A percentile compares a stretch with the other conserved stretches of the same genome.
phyloP scores from a whole-genome alignment of 2,888 invertebrate species.

The Hololepta plana region DNA sequence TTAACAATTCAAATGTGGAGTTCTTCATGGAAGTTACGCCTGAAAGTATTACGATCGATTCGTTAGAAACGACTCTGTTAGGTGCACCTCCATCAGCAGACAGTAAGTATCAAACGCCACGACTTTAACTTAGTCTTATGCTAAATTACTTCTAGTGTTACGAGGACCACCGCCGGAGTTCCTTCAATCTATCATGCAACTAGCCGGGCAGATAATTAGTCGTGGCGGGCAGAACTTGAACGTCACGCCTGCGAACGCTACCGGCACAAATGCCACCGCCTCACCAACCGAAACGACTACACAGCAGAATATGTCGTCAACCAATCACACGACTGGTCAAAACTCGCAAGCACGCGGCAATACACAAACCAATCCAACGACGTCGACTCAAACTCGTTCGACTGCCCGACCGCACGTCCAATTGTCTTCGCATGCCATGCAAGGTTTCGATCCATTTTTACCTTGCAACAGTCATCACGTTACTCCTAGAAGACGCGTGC shows the following conservation, averaged over 20 bases:
- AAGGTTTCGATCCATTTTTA: constrained; percentile 45
- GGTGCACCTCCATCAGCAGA: constrained; percentile 19
- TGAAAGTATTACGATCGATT: constrained; percentile 26
- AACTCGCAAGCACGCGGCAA: constrained; percentile 37
- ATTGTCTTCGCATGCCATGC: constrained; percentile 34
- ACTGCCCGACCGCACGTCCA: constrained; percentile 49
- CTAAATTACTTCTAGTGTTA: constrained; percentile 19
- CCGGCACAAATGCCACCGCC: constrained; percentile 12
- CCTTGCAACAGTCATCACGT: constrained; percentile 57
- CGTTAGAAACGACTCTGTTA: constrained; percentile 20
- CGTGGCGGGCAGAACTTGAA: constrained; percentile 13
- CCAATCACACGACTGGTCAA: constrained; percentile 18
- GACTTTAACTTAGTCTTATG: constrained; percentile 5
- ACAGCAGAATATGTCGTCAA: constrained; percentile 7
- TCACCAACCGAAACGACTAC: constrained; percentile 10
- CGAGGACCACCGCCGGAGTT: constrained; percentile 32
- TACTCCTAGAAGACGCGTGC: constrained; percentile 16
- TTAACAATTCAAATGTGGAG: constrained; percentile 30
- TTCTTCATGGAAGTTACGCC: constrained; percentile 41
- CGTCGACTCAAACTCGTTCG: constrained; percentile 49
- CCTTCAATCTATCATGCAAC: constrained; percentile 35
- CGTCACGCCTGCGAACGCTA: constrained; percentile 9
- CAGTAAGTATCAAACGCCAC: constrained; percentile 16
- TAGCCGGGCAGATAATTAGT: constrained; percentile 29
- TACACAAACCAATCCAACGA: constrained; percentile 50